Base-by-base conservation (phyloP, 2,797 vertebrate species). In the Amblyraja radiata region DNA sequence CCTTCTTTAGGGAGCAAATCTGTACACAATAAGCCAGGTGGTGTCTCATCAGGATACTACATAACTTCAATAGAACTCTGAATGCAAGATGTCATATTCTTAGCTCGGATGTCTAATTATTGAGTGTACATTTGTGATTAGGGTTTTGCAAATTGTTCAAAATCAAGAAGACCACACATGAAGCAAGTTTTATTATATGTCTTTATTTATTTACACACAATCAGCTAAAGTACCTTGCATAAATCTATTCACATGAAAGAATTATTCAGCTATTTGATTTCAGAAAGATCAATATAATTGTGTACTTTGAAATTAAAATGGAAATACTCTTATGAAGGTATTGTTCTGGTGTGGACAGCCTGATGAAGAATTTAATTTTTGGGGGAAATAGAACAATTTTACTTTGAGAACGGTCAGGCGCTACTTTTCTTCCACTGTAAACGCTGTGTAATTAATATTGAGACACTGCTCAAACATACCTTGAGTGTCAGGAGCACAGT, bases 331-430 rank as follows among this genome's bases (percentile, higher is more conserved):
- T 16, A 21, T 63, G 25, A 81, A 81, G 54, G 9, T 54, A 58
- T 84, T 84, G 3, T 25, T 28, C 61, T 84, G 46, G 25, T 9
- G 13, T 79, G 4, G n/a, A 32, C 61, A 88, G 65, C 14, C n/a
- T 8, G 13, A 18, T 63, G 6, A 32, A 11, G 3, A 14, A 1
- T 36, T 6, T 36, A 14, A 65, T 7, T 21, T 68, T 68, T 21
- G 36, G 21, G 14, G 84, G n/a, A 88, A 88, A 63, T 88, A 16
- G 16, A 8, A 84, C 84, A 88, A 88, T 88, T 88, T 88, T 63
- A 68, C n/a, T 68, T 65, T 88, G 1, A 68, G 13, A 65, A 36
- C 58, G 32, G 36, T 65, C n/a, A 18, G n/a, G 14, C n/a, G 11
- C 21, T 65, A 28, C 28, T 65, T 65, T n/a, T 88, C 18, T 21